phyloP scores from a whole-genome alignment of 2,113 vertebrate genomes.

The Dunckerocampus dactyliophorus region DNA sequence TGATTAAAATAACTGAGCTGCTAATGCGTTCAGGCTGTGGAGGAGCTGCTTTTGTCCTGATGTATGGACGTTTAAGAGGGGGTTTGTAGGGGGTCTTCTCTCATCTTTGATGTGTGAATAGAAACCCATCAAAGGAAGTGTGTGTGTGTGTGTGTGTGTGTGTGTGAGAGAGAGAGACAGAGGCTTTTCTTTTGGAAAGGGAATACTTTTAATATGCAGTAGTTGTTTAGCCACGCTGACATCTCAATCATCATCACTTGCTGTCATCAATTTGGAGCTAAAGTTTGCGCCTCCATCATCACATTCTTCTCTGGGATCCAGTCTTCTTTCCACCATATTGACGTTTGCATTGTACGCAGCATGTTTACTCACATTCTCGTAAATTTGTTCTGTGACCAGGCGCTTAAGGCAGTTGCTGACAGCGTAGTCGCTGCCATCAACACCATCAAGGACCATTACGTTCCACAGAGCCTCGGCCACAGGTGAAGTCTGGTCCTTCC shows the following conservation, averaged over 20 bases:
- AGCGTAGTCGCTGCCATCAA: too few species aligned
- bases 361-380: not conserved
- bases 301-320: not conserved
- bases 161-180: not conserved
- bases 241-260: conserved; percentile 46
- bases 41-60: conserved; percentile 44
- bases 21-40: conserved; percentile 25
- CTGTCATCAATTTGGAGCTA: conserved; percentile 3
- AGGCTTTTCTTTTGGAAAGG: not conserved
- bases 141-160: conserved; percentile 1
- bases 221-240: conserved; percentile 9
- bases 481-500: too few species aligned
- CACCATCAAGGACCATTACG: too few species aligned
- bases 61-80: conserved; percentile 37
- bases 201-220: too few species aligned
- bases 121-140: conserved; percentile 46
- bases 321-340: not conserved
- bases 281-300: conserved; percentile 1
- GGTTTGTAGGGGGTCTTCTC: conserved; percentile 15
- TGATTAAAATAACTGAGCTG: conserved; percentile 57
- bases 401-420: too few species aligned
- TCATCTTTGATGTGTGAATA: conserved; percentile 51
- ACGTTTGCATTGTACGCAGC: not conserved
- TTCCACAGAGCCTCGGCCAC: too few species aligned
- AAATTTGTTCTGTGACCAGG: not conserved